Base-by-base conservation (phyloP, 2,797 vertebrate species). In the Muscicapa comitata region DNA sequence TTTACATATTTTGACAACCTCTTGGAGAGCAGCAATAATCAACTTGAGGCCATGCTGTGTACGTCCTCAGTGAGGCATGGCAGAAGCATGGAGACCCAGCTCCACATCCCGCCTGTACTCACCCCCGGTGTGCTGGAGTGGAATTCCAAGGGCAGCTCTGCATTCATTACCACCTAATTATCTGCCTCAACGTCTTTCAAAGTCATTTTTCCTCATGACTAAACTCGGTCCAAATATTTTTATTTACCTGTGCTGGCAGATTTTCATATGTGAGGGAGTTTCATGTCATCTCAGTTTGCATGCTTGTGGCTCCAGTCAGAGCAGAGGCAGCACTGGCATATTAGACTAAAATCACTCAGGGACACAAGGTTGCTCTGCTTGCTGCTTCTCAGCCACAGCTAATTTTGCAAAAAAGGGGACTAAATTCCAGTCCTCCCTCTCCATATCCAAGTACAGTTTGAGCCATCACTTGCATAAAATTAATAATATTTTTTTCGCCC, bases 151-250 rank as follows among this genome's bases (percentile, higher is more conserved):
- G 43, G 63, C 88, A 87, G 87, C 77, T 93, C 95, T 20, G 54
- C 91, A 94, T 96, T 96, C 97, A 85, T 97, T 97, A 97, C 73
- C 96, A 91, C 96, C 92, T 96, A 88, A 98, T 98, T 98, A 97
- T 95, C 83, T 26, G 33, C 89, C 84, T 95, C 92, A 96, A 59
- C 4, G 3, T 94, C 75, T 96, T 96, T 91, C 94, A 94, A 94
- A 97, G 87, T 65, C 5, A 16, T 95, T 93, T 95, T 94, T 94
- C 95, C 92, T 92, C 91, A 87, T 86, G 54, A 28, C 68, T 88
- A 59, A 87, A 86, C 94, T 92, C 38, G 5, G 94, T 88, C 95
- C 86, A 90, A 95, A 93, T 93, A 95, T 94, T 97, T 96, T 76
- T 94, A 76, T 97, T 97, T 97, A 90, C 93, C 94, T 93, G 82